Percentiles rank a stretch among this genome's conserved stretches.
Conservation (phyloP, 2,113 vertebrate species). For the Astur gentilis region DNA sequence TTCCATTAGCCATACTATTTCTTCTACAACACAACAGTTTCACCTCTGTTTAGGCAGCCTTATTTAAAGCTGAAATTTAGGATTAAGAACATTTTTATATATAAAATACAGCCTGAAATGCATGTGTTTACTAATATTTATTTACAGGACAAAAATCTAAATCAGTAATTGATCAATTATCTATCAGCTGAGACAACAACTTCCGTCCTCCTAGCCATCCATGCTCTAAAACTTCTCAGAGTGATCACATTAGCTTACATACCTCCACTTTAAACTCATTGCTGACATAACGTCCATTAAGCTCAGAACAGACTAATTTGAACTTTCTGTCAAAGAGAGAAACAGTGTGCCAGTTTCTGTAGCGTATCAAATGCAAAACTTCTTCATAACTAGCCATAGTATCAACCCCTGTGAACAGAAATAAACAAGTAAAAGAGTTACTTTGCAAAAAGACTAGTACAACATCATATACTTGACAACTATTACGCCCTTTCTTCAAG, state of each 20-base stretch:
- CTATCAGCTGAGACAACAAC: background rate
- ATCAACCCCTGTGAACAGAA: constrained; percentile 81
- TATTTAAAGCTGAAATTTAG: background rate
- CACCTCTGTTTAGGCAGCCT: background rate
- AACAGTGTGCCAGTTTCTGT: constrained; percentile 90
- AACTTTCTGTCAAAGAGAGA: constrained; percentile 94
- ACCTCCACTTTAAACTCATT: constrained; percentile 97
- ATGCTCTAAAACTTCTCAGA: background rate
- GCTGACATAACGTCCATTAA: constrained; percentile 96
- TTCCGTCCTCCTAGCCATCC: too few species aligned
- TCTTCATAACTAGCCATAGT: constrained; percentile 96
- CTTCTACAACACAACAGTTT: background rate
- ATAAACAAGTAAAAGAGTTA: background rate
- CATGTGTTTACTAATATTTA: accelerated
- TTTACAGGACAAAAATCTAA: background rate
- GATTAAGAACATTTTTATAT: background rate
- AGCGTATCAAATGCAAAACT: constrained; percentile 87
- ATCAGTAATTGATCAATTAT: too few species aligned
- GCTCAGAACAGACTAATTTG: constrained; percentile 92
- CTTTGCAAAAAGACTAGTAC: background rate
- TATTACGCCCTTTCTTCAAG: accelerated
- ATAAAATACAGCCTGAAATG: background rate
- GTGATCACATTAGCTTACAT: background rate
- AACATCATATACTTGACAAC: accelerated
- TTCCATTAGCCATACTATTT: background rate